phyloP scores from a whole-genome alignment of 1,140 invertebrate species.

The Trichoplusia ni region DNA sequence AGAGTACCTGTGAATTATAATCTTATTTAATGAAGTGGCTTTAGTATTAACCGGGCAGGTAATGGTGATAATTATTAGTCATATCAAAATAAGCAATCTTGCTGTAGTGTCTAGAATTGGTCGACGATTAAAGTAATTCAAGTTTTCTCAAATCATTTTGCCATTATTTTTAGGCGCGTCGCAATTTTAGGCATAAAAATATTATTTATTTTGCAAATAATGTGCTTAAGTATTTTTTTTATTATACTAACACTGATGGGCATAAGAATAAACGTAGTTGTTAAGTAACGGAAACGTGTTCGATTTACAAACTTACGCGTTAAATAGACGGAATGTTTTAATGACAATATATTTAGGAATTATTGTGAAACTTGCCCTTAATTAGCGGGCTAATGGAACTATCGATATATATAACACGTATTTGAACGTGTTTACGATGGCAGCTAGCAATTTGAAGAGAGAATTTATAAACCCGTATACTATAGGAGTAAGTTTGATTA shows the following conservation, averaged over 20 bases:
- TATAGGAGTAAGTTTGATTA: too few species aligned
- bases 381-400: too few species aligned
- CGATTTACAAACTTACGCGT: not conserved
- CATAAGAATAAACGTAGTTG: constrained; percentile 4
- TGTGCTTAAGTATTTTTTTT: constrained; percentile 1
- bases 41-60: constrained; percentile 21
- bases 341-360: constrained; percentile 10
- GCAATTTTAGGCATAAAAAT: not conserved
- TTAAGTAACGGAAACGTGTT: not conserved
- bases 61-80: constrained; percentile 27
- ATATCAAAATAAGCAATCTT: constrained; percentile 30
- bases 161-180: constrained; percentile 13
- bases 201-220: constrained; percentile 15
- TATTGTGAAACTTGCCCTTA: not conserved
- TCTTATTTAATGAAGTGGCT: constrained; percentile 21
- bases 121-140: not conserved
- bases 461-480: too few species aligned
- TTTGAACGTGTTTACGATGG: too few species aligned
- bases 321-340: not conserved
- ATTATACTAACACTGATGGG: not conserved
- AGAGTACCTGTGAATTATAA: constrained; percentile 22
- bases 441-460: too few species aligned
- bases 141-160: constrained; percentile 1
- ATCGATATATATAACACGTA: too few species aligned
- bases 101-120: constrained; percentile 14